Conservation (phyloP, 2,113 vertebrate genomes). For the Ceyx margarethae region DNA sequence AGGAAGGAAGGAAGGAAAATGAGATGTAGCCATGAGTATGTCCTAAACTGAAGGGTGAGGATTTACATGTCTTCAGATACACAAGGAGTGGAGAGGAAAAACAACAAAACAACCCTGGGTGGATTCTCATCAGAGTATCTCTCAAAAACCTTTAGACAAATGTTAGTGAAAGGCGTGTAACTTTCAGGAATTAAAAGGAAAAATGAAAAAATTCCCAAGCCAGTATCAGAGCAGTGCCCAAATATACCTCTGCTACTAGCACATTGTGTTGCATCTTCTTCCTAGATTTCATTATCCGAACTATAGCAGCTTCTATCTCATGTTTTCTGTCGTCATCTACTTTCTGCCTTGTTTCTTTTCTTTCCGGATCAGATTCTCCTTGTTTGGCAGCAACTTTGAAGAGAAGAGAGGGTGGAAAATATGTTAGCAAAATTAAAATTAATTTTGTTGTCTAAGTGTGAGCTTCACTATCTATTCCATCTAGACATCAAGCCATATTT, state of each 20-base stretch:
- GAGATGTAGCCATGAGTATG: neutral
- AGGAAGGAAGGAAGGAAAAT: neutral
- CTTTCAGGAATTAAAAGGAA: neutral
- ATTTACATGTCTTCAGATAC: neutral
- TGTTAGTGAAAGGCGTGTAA: neutral
- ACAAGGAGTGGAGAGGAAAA: neutral
- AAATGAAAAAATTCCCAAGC: neutral
- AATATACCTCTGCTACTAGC: conserved; percentile 91
- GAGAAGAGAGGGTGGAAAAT: conserved; percentile 8
- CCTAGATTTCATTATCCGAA: conserved; percentile 97
- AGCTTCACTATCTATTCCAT: conserved; percentile 14
- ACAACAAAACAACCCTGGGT: neutral
- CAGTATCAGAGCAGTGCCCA: neutral
- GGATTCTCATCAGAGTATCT: neutral
- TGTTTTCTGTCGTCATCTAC: conserved; percentile 98
- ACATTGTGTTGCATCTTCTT: conserved; percentile 99
- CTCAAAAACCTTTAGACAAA: neutral
- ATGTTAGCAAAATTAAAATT: neutral
- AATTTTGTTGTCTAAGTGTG: neutral
- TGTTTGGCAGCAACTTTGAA: conserved; percentile 96
- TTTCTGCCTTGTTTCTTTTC: conserved; percentile 96
- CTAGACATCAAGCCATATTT: conserved; percentile 29
- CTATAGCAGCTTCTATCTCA: conserved; percentile 97
- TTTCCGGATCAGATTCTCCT: conserved; percentile 95
- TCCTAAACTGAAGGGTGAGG: neutral